Evolutionary conservation across 2,797 vertebrate species (phyloP).

Genomic region (Ptychadena robeensis): DNA sequence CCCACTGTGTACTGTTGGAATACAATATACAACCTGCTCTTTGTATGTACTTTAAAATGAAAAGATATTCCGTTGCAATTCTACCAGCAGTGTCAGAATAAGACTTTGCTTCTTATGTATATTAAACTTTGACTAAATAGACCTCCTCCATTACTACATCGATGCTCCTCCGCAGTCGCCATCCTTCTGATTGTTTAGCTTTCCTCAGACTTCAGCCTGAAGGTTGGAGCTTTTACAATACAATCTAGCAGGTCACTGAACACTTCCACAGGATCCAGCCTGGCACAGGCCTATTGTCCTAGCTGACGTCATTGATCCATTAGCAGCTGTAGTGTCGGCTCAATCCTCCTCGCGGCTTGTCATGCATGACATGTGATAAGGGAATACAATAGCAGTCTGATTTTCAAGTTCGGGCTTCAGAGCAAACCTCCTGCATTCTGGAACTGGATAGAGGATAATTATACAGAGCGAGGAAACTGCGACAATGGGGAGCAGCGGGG

Average conservation of each 20-base stretch:
- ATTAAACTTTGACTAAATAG: background rate
- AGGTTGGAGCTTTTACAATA: background rate
- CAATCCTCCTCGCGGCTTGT: background rate
- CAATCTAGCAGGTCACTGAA: background rate
- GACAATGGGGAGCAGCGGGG: constrained; percentile 4
- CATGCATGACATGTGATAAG: background rate
- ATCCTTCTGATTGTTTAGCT: background rate
- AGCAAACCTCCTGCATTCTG: constrained; percentile 11
- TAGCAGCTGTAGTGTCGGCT: constrained; percentile 1
- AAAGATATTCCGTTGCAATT: too few species aligned
- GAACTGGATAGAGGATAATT: constrained; percentile 1
- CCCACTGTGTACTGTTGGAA: too few species aligned
- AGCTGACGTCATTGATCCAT: constrained; percentile 8
- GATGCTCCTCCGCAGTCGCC: background rate
- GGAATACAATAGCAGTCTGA: constrained; percentile 31
- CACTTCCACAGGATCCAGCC: background rate
- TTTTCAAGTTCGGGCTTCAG: background rate
- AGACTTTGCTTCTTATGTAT: too few species aligned
- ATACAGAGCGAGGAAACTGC: background rate
- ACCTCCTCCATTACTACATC: background rate
- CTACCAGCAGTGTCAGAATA: too few species aligned
- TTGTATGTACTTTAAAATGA: too few species aligned
- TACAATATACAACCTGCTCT: too few species aligned
- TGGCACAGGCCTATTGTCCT: constrained; percentile 13
- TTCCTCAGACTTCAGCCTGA: background rate